phyloP scores from a whole-genome alignment of 1,140 invertebrate genomes.

The Coptotermes formosanus region DNA sequence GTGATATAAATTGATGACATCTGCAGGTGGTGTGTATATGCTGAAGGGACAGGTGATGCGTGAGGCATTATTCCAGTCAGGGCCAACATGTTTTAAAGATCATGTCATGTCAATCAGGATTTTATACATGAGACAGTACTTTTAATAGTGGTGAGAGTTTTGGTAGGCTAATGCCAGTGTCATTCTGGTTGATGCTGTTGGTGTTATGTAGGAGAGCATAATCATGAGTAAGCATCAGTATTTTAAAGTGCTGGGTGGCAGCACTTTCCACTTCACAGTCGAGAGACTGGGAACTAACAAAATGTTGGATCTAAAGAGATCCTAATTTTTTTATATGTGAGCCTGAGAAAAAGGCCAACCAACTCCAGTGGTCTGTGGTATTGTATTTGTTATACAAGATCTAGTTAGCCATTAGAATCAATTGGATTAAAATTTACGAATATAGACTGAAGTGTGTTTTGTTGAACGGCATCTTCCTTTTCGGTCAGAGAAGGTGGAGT shows the following conservation, averaged over 20 bases:
- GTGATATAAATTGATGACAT: not conserved
- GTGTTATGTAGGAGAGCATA: not conserved
- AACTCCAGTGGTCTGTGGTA: conserved; percentile 12
- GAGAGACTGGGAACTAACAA: not conserved
- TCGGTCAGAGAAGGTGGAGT: not conserved
- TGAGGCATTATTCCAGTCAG: not conserved
- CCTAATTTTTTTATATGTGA: conserved; percentile 1
- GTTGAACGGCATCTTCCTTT: not conserved
- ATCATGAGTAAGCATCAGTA: conserved; percentile 1
- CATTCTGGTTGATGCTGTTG: not conserved
- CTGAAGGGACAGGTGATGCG: not conserved
- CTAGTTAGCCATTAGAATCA: conserved; percentile 5
- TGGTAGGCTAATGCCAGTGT: not conserved
- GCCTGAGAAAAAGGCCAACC: not conserved
- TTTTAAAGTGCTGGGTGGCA: not conserved
- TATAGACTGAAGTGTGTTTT: not conserved
- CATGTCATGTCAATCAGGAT: not conserved
- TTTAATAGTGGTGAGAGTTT: not conserved
- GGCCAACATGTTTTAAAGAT: not conserved
- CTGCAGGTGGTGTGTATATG: not conserved
- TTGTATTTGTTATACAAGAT: conserved; percentile 15
- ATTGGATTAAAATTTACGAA: conserved; percentile 5
- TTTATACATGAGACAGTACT: not conserved
- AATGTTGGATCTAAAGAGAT: not conserved
- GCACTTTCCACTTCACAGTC: not conserved